Evolutionary conservation across 2,113 vertebrate species (phyloP).

Genomic region (Ceuthmochares aereus): DNA sequence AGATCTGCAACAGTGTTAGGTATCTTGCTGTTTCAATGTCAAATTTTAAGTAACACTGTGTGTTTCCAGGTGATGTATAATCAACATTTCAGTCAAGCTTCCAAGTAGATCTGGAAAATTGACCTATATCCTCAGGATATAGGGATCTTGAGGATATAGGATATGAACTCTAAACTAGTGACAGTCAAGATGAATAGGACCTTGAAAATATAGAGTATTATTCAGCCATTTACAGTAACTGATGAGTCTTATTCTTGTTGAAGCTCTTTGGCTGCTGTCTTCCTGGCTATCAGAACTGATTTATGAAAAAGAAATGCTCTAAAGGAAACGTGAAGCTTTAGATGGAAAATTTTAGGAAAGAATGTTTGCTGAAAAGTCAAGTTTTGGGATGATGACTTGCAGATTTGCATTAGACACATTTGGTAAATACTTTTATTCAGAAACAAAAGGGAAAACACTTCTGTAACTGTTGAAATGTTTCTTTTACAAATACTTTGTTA

Average conservation of each 20-base stretch:
- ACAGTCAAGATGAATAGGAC: neutral
- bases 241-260: conserved; percentile 43
- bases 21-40: neutral
- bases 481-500: conserved; percentile 25
- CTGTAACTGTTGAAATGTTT: conserved; percentile 36
- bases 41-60: neutral
- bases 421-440: conserved; percentile 12
- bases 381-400: conserved; percentile 53
- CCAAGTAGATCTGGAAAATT: neutral
- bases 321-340: conserved; percentile 34
- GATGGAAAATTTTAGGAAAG: conserved; percentile 32
- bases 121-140: neutral
- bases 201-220: conserved; percentile 12
- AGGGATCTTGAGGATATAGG: neutral
- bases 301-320: conserved; percentile 43
- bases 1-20: neutral
- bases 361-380: conserved; percentile 52
- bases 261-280: conserved; percentile 31
- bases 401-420: conserved; percentile 34
- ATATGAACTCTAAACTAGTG: neutral
- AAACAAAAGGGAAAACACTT: conserved; percentile 32
- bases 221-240: conserved; percentile 1
- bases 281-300: conserved; percentile 42
- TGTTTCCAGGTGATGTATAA: neutral
- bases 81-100: neutral